A percentile compares a stretch with the other conserved stretches of the same genome.
These are phyloP conservation scores for Clupea harengus DNA, from an alignment of 2,113 vertebrate species.

Conservation along the genomic window DNA sequence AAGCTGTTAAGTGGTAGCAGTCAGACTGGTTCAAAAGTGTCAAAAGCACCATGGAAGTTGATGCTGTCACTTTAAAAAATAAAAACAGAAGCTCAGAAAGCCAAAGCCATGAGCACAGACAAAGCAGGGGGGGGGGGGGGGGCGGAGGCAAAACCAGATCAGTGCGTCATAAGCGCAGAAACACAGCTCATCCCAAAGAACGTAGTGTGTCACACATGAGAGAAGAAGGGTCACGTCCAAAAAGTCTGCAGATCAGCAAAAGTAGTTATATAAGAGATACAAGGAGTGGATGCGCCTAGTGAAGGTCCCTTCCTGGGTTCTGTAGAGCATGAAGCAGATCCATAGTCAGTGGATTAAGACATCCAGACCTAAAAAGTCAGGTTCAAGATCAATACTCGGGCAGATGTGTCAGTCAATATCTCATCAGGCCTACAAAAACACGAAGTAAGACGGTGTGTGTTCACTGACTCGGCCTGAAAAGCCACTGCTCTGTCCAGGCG, in stretches of 20 bases:
- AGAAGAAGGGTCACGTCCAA: background rate
- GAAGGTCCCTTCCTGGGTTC: slow-evolving; percentile 14
- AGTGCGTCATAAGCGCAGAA: background rate
- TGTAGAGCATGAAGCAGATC: background rate
- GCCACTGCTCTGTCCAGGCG: too few relatives aligned
- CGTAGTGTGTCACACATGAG: background rate
- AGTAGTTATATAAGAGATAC: background rate
- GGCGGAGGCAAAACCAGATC: background rate
- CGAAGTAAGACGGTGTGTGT: too few relatives aligned
- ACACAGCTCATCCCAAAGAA: background rate
- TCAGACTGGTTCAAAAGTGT: background rate
- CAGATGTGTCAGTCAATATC: slow-evolving; percentile 22
- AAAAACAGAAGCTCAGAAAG: background rate
- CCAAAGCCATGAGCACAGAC: background rate
- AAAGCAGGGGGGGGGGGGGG: background rate
- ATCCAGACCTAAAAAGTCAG: background rate
- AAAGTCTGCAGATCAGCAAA: background rate
- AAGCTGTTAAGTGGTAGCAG: background rate
- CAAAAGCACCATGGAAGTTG: background rate
- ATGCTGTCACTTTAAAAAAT: background rate
- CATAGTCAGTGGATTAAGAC: background rate
- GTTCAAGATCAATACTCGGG: slow-evolving; percentile 21
- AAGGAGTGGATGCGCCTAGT: background rate
- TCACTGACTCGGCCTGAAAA: too few relatives aligned
- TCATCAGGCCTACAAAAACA: background rate